Evolutionary conservation across 2,888 invertebrate species (phyloP), one percentile per base, ranked within the genome.

Genomic region (Drosophila conformis): DNA sequence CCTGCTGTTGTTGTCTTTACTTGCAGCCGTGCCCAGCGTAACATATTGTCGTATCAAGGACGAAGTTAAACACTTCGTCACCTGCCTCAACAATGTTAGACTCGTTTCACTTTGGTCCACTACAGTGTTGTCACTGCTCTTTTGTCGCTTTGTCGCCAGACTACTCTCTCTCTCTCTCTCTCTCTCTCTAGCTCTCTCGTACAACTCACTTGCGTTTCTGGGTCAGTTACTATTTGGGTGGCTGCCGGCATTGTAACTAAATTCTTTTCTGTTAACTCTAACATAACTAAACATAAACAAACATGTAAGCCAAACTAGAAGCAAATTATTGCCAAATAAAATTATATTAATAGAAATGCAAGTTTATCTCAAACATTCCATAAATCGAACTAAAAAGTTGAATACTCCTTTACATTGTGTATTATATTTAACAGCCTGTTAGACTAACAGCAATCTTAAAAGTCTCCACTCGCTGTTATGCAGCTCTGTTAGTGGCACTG

Each of bases 21-120:
- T 59, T 61, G 70, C 80, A 63, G 63, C 63, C 49, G 51, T 54
- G 67, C 73, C 65, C 70, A 73, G 70, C 69, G 69, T 78, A 83
- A 83, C 90, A 89, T 88, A 88, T 90, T 88, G 87, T 89, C 88
- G 88, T 75, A 84, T 90, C 90, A 89, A 89, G 89, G 90, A 83
- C 89, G 88, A 90, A 87, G 89, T 80, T 74, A 77, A 89, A 76
- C 77, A 83, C 90, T 90, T 86, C 83, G 82, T 75, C 80, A 74
- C 73, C 78, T 81, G 73, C 70, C 67, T 77, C 78, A 75, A 75
- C 64, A 69, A 51, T 56, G 49, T 61, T 56, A 62, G 27, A 63
- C 67, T 61, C 53, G 58, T 62, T 74, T 59, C 54, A 46, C 63
- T 38, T 56, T 62, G 36, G 25, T 38, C 25, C 56, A 48, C 11